phyloP scores from a whole-genome alignment of 2,888 invertebrate genomes.

The Ichneumoninae sp. region DNA sequence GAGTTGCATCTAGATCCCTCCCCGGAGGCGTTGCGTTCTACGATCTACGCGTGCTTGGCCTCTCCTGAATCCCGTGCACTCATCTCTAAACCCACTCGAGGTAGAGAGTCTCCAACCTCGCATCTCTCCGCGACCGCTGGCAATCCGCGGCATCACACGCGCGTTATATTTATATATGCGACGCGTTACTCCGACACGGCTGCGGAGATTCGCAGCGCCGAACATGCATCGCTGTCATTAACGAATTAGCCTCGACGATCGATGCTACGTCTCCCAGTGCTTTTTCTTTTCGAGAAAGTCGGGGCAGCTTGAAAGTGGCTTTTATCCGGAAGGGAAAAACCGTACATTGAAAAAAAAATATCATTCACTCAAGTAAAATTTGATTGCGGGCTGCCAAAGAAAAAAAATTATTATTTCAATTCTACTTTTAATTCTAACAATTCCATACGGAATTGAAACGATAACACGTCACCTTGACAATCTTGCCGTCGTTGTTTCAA shows the following conservation, averaged over 20 bases:
- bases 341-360: too few species aligned
- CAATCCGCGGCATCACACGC: slow-evolving; percentile 35
- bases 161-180: slow-evolving; percentile 35
- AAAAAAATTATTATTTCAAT: too few species aligned
- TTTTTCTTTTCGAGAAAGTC: neutral
- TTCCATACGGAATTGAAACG: too few species aligned
- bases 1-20: slow-evolving; percentile 79
- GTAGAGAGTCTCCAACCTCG: neutral
- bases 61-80: slow-evolving; percentile 71
- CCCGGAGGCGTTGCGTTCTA: slow-evolving; percentile 39
- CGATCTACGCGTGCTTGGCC: slow-evolving; percentile 73
- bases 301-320: neutral
- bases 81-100: slow-evolving; percentile 67
- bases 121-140: slow-evolving; percentile 25
- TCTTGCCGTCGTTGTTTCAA: too few species aligned
- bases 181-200: slow-evolving; percentile 45
- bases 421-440: too few species aligned
- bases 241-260: slow-evolving; percentile 23
- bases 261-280: neutral
- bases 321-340: neutral
- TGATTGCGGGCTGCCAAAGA: too few species aligned
- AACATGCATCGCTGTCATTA: slow-evolving; percentile 49
- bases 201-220: slow-evolving; percentile 28
- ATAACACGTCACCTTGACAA: too few species aligned
- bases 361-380: too few species aligned